Evolutionary conservation across 2,888 invertebrate species (phyloP), one percentile per base, ranked within the genome.

Genomic region (Eutolmus rufibarbis): DNA sequence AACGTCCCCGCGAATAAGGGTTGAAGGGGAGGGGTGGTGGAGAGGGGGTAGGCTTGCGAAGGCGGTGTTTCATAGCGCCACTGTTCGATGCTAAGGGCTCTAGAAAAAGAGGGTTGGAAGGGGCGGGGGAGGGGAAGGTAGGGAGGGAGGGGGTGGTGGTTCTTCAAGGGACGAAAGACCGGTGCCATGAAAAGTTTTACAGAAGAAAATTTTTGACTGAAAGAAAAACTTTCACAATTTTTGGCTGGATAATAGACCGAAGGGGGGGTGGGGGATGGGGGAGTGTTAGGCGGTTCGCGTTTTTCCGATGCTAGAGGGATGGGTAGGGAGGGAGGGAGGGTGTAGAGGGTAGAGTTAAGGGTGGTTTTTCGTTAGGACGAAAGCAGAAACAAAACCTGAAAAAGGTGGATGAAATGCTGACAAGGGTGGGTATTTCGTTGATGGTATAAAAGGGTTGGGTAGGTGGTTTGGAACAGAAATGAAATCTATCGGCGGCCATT

Each of bases 401-500:
- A 40, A 16, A 51, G 51, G 51, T 51, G 51, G 51, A 51, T 51
- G 14, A 66, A 66, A 19, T 8, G 12, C 12, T 23, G 66, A 23
- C 8, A 23, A 23, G 23, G 12, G 66, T 9, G 66, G 23, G 57
- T 9, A n/a, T 12, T 40, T 19, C 56, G 3, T 46, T 46, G 2
- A 16, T 14, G 56, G 56, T 56, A 19, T n/a, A 56, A 5, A 7
- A 19, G 4, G 43, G 43, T 46, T 9, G 0, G 43, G 2, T 2
- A 2, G 12, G 4, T 1, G 43, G 12, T 1, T 43, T 14, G 2
- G 43, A 74, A 46, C 66, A 43, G 84, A 85, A 74, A 85, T 82
- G 3, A 85, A 85, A 74, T 34, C 84, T 85, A 85, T 85, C 74
- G 85, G 85, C 43, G n/a, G 85, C 85, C 85, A 85, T 74, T 85